phyloP scores from a whole-genome alignment of 2,888 invertebrate genomes.

The Ectropis crepuscularia region DNA sequence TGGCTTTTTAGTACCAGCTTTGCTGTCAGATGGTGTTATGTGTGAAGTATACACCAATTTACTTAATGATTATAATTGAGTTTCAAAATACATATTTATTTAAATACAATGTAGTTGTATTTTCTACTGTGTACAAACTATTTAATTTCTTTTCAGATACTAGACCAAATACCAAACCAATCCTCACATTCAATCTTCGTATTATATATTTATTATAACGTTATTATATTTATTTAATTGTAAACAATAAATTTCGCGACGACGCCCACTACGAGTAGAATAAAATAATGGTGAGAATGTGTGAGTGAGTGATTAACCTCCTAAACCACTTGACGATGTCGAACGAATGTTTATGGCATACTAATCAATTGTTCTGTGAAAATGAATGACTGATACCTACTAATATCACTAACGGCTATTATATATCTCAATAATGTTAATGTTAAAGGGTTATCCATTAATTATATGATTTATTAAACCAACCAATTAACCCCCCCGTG shows the following conservation, averaged over 20 bases:
- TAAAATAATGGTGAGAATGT: slow-evolving; percentile 45
- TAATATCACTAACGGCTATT: slow-evolving; percentile 12
- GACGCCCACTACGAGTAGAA: slow-evolving; percentile 21
- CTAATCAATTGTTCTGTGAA: slow-evolving; percentile 1
- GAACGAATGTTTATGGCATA: not conserved
- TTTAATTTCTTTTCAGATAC: slow-evolving; percentile 76
- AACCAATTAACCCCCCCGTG: no score
- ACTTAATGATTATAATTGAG: no score
- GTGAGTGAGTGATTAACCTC: slow-evolving; percentile 36
- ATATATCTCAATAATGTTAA: not conserved
- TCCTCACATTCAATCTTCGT: slow-evolving; percentile 37
- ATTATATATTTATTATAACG: slow-evolving; percentile 23
- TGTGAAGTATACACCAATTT: no score
- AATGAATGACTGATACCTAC: slow-evolving; percentile 4
- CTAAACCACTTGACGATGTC: not conserved
- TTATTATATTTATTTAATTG: slow-evolving; percentile 34
- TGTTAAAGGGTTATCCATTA: no score
- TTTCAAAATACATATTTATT: no score
- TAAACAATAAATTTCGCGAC: slow-evolving; percentile 8
- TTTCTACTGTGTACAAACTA: slow-evolving; percentile 29
- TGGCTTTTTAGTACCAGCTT: no score
- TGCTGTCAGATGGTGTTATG: no score
- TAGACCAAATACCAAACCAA: slow-evolving; percentile 53
- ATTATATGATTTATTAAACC: no score
- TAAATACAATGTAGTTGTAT: no score